Percentiles rank a stretch among this genome's conserved stretches.
Evolutionary conservation across 1,140 invertebrate species (phyloP).

Genomic region (Achroia grisella): DNA sequence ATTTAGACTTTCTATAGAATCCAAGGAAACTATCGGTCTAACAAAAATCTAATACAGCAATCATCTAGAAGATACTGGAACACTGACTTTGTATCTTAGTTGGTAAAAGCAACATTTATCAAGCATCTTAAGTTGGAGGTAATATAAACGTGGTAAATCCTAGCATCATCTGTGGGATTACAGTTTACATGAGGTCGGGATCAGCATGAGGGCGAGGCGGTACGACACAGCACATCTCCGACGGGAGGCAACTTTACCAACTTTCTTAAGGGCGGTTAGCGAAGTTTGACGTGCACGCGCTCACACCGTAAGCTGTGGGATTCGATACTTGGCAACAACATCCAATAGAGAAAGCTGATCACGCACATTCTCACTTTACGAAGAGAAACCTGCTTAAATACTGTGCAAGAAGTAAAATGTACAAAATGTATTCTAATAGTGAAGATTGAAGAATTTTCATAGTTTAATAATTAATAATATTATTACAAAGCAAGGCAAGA

Average conservation of each 20-base stretch:
- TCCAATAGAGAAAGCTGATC: slow-evolving; percentile 33
- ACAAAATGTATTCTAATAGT: too few species aligned
- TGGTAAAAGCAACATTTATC: slow-evolving; percentile 45
- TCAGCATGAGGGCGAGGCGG: slow-evolving; percentile 35
- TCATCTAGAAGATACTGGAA: slow-evolving; percentile 6
- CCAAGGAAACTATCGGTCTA: not conserved
- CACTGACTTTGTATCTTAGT: slow-evolving; percentile 14
- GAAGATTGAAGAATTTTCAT: too few species aligned
- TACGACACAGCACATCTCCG: slow-evolving; percentile 54
- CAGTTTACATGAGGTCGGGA: slow-evolving; percentile 58
- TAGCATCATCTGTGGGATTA: slow-evolving; percentile 65
- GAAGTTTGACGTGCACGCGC: slow-evolving; percentile 65
- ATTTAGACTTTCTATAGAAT: too few species aligned
- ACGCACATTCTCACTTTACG: not conserved
- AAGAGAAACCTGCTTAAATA: not conserved
- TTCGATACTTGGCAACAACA: slow-evolving; percentile 54
- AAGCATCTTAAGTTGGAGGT: slow-evolving; percentile 43
- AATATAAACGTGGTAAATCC: slow-evolving; percentile 63
- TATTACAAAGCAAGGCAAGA: too few species aligned
- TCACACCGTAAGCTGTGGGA: slow-evolving; percentile 56
- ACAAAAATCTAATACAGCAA: not conserved
- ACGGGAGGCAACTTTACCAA: slow-evolving; percentile 60
- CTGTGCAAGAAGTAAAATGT: too few species aligned
- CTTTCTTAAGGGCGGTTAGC: slow-evolving; percentile 67
- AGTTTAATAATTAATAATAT: too few species aligned